Base-by-base conservation (phyloP, 2,888 invertebrate species). In the Helleia helle region DNA sequence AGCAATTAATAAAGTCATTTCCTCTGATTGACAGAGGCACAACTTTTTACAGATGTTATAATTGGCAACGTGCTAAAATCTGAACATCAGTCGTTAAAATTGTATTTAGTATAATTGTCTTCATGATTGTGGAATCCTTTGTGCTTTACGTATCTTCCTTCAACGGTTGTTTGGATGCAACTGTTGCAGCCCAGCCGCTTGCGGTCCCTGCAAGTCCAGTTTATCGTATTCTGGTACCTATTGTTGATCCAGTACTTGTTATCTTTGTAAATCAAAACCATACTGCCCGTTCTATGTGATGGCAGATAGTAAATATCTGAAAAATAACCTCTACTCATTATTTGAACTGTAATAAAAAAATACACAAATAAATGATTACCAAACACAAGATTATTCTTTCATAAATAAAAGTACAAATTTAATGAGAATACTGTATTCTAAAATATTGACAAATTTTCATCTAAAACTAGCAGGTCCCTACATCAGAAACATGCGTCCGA, bases 171-270 rank as follows among this genome's bases (percentile, higher is more conserved):
- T 46, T 84, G 83, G 0, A 84, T 66, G 38, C 84, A 83, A 55
- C 81, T 80, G 58, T 65, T 76, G 57, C 84, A 84, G 0, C 84
- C 84, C 0, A 81, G 54, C 0, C 80, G 56, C 46, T 84, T 83
- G 11, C 83, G 59, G 39, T 84, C 84, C 42, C 80, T 59, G 51
- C 84, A 84, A 0, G 84, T 84, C 84, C 84, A 84, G 42, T 84
- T 84, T 13, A 84, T 84, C 0, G 84, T 84, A 50, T 83, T 83
- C 56, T 81, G 83, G 41, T 84, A 84, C 6, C 83, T 64, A 40
- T 84, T 84, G 56, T 84, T 84, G 51, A 84, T 80, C 84, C 84
- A 84, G 45, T 75, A 84, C 51, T 84, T 84, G 60, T 84, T 84
- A 51, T 84, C 83, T 44, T 81, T 76, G 58, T 70, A 84, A 53